Evolutionary conservation across 2,113 vertebrate species (phyloP).

Genomic region (Apistogramma diplotaenia): DNA sequence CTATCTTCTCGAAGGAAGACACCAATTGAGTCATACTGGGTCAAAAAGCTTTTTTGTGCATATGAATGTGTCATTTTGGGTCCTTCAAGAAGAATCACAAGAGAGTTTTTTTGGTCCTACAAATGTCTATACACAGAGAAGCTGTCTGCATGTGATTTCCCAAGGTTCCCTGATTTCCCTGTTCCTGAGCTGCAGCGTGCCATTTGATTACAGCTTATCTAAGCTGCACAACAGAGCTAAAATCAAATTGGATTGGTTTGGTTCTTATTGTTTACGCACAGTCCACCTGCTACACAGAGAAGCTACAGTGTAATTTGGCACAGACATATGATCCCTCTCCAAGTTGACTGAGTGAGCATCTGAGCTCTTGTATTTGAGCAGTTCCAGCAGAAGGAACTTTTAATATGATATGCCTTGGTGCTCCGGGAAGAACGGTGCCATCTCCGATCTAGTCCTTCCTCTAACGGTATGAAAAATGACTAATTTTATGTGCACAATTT

Average conservation of each 20-base stretch:
- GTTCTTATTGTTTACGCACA: slow-evolving; percentile 55
- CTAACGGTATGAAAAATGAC: neutral
- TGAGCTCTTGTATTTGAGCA: slow-evolving; percentile 38
- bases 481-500: neutral
- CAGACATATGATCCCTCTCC: slow-evolving; percentile 42
- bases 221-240: slow-evolving; percentile 48
- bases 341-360: slow-evolving; percentile 51
- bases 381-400: slow-evolving; percentile 15
- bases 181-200: slow-evolving; percentile 11
- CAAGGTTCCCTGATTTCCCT: slow-evolving; percentile 28
- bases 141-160: slow-evolving; percentile 47
- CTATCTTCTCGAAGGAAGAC: slow-evolving; percentile 31
- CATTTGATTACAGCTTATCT: slow-evolving; percentile 63
- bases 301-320: slow-evolving; percentile 51
- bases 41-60: slow-evolving; percentile 24
- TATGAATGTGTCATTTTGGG: neutral
- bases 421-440: neutral
- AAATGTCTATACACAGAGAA: slow-evolving; percentile 1
- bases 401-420: neutral
- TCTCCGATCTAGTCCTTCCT: neutral
- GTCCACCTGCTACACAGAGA: slow-evolving; percentile 67
- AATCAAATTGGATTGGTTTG: slow-evolving; percentile 55
- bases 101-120: slow-evolving; percentile 25
- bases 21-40: slow-evolving; percentile 34
- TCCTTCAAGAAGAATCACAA: slow-evolving; percentile 7